Conservation (phyloP, 2,888 invertebrate species). For the Hirtodrosophila cameraria region DNA sequence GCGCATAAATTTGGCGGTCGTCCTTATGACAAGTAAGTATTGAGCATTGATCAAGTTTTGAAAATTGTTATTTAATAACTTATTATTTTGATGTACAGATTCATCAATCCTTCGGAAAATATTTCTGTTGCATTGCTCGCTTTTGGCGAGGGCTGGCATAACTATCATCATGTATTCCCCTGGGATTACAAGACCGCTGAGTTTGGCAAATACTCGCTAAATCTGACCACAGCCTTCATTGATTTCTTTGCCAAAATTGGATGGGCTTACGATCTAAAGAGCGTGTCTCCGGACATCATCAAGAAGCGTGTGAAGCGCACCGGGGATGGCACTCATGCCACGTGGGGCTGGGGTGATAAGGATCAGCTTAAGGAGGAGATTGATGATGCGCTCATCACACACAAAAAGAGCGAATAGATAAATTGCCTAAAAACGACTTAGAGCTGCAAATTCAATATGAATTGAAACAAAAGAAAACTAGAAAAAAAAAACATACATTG, state of each 20-base stretch:
- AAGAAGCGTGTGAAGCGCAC: constrained; percentile 89
- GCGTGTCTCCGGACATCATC: constrained; percentile 89
- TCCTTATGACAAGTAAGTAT: constrained; percentile 88
- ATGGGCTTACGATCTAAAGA: constrained; percentile 94
- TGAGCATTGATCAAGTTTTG: neutral
- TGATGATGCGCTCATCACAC: constrained; percentile 86
- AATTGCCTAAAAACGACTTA: constrained; percentile 6
- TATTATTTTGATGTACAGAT: constrained; percentile 77
- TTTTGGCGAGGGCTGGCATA: constrained; percentile 92
- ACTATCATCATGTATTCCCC: constrained; percentile 93
- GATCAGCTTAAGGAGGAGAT: constrained; percentile 87
- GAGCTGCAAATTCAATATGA: constrained; percentile 13
- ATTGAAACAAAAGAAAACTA: constrained; percentile 39
- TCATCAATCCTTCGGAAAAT: constrained; percentile 89
- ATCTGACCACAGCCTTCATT: constrained; percentile 91
- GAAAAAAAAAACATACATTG: constrained; percentile 20
- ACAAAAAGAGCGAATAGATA: constrained; percentile 86
- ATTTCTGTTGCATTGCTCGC: constrained; percentile 87
- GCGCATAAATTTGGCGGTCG: constrained; percentile 92
- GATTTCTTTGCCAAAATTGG: constrained; percentile 93
- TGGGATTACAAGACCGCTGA: constrained; percentile 94
- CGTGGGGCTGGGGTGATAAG: constrained; percentile 93
- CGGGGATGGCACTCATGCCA: constrained; percentile 89
- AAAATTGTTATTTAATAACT: neutral
- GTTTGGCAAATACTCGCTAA: constrained; percentile 89